Evolutionary conservation across 2,888 invertebrate genomes (phyloP).

Genomic region (Cheilosia urbana): DNA sequence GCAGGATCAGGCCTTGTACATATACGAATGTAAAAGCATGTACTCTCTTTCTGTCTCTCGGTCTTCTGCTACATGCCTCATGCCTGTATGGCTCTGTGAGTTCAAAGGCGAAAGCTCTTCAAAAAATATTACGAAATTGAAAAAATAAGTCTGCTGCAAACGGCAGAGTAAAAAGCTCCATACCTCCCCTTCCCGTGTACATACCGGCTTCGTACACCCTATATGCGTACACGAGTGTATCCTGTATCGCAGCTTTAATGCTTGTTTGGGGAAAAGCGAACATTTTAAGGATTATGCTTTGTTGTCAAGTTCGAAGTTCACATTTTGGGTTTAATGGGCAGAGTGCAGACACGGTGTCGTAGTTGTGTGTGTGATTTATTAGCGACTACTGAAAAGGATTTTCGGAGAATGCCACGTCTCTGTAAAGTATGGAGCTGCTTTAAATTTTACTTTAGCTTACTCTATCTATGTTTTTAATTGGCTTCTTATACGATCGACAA

Average conservation of each 20-base stretch:
- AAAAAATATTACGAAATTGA: slow-evolving; percentile 16
- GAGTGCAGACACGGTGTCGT: slow-evolving; percentile 47
- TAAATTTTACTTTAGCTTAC: no score
- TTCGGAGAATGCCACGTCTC: neutral
- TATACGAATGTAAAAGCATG: neutral
- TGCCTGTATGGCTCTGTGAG: neutral
- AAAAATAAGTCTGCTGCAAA: slow-evolving; percentile 11
- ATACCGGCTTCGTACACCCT: no score
- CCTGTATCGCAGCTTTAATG: neutral
- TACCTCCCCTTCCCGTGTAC: neutral
- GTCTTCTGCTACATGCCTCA: neutral
- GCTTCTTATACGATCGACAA: no score
- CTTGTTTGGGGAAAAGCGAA: neutral
- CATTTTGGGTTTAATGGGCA: slow-evolving; percentile 58
- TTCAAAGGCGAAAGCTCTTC: slow-evolving; percentile 29
- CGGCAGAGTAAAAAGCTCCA: slow-evolving; percentile 8
- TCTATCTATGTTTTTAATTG: no score
- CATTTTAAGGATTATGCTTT: slow-evolving; percentile 17
- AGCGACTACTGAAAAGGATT: neutral
- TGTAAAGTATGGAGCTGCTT: no score
- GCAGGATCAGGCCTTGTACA: slow-evolving; percentile 43
- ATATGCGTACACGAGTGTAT: neutral
- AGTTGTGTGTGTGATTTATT: slow-evolving; percentile 46
- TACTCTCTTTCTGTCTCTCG: neutral
- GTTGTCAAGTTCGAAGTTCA: slow-evolving; percentile 53